phyloP scores from a whole-genome alignment of 2,888 invertebrate species.

The Drosophila monieri region DNA sequence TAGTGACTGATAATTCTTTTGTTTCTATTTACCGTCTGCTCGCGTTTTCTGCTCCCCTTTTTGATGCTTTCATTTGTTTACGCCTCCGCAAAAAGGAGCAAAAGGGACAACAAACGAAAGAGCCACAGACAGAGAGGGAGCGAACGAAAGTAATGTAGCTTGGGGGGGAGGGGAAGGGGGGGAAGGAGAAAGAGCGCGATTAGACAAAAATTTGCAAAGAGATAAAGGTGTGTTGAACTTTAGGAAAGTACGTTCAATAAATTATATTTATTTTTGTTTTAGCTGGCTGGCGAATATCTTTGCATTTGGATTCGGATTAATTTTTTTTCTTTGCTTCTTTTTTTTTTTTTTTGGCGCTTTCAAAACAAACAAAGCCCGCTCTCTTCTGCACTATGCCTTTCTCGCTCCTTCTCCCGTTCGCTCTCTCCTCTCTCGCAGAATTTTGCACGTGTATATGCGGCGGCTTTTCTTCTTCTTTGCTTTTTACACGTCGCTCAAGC shows the following conservation, averaged over 20 bases:
- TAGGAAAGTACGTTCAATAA: constrained; percentile 47
- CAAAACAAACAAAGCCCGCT: constrained; percentile 30
- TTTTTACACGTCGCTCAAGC: constrained; percentile 28
- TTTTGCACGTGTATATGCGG: constrained; percentile 36
- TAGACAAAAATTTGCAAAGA: constrained; percentile 41
- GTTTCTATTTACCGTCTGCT: constrained; percentile 19
- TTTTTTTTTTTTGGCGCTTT: constrained; percentile 15
- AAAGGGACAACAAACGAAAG: constrained; percentile 1
- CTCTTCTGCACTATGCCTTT: not conserved
- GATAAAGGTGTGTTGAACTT: constrained; percentile 74
- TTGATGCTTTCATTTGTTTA: constrained; percentile 65
- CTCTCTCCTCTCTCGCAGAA: constrained; percentile 3
- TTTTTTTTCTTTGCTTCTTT: not conserved
- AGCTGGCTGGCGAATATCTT: constrained; percentile 15
- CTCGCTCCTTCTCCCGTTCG: not conserved
- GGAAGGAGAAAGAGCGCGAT: constrained; percentile 45
- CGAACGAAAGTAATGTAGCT: not conserved
- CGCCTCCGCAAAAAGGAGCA: constrained; percentile 42
- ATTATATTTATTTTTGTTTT: constrained; percentile 29
- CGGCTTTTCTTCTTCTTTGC: constrained; percentile 9
- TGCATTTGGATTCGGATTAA: constrained; percentile 5
- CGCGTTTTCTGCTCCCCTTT: constrained; percentile 44
- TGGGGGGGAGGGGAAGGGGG: constrained; percentile 19
- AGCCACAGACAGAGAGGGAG: constrained; percentile 7
- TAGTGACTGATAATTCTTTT: constrained; percentile 43